These are phyloP conservation scores for Drosophila paranaensis DNA, from an alignment of 2,888 invertebrate genomes.

Conservation along the genomic window DNA sequence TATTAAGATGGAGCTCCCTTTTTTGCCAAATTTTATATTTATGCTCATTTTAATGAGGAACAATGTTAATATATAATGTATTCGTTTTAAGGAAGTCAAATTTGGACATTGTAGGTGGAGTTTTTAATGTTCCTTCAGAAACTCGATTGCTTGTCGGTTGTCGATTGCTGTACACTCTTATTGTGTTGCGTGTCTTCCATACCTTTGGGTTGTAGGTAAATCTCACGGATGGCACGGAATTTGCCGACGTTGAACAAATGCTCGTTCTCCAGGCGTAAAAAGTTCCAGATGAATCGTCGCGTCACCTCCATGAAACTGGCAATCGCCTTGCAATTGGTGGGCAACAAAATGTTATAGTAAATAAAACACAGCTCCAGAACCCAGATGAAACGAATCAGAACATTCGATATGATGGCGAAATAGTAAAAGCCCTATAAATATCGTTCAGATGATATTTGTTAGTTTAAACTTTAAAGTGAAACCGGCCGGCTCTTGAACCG, in stretches of 20 bases:
- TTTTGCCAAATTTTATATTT: background rate
- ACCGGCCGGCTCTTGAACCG: background rate
- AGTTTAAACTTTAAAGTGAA: background rate
- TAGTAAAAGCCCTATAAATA: constrained; percentile 88
- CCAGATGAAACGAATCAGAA: constrained; percentile 96
- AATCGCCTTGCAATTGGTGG: constrained; percentile 91
- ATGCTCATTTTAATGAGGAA: background rate
- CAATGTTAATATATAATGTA: background rate
- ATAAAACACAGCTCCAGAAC: constrained; percentile 91
- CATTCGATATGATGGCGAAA: constrained; percentile 96
- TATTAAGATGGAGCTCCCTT: background rate
- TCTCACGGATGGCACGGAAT: constrained; percentile 98
- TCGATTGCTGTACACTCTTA: background rate
- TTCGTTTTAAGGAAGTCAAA: background rate
- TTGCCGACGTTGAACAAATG: constrained; percentile 98
- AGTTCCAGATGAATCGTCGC: constrained; percentile 98
- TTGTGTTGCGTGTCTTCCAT: background rate
- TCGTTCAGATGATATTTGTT: background rate
- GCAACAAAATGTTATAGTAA: constrained; percentile 89
- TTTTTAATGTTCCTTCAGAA: background rate
- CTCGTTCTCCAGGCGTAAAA: constrained; percentile 98
- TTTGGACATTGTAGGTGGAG: background rate
- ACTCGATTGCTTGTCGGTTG: background rate
- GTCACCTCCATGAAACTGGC: constrained; percentile 93
- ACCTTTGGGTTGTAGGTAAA: constrained; percentile 87